Conservation (phyloP, 2,888 invertebrate genomes). For the Coenonympha glycerion region DNA sequence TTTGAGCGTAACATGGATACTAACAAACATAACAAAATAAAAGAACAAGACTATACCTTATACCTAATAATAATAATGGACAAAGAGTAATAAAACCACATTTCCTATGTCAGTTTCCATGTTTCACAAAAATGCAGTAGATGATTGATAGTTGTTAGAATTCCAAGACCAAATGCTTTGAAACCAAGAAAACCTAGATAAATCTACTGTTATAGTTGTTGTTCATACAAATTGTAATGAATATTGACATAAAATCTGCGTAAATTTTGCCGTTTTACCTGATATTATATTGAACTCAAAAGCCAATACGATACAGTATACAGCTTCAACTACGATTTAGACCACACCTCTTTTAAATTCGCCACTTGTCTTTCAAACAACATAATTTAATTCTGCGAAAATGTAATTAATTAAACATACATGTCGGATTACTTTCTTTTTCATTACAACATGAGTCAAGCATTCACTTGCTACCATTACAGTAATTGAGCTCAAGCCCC, state of each 20-base stretch:
- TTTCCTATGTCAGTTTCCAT: too few relatives aligned
- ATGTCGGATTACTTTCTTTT: conserved; percentile 19
- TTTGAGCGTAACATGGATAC: too few relatives aligned
- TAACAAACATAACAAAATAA: too few relatives aligned
- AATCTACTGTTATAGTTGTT: too few relatives aligned
- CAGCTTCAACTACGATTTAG: not conserved
- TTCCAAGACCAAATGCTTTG: not conserved
- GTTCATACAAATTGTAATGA: not conserved
- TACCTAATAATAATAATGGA: too few relatives aligned
- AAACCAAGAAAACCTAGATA: not conserved
- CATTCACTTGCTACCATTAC: conserved; percentile 25
- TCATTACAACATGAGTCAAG: conserved; percentile 14
- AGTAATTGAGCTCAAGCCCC: conserved; percentile 17
- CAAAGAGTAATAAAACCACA: too few relatives aligned
- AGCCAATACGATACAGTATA: conserved; percentile 2
- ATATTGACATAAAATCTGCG: not conserved
- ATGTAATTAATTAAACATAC: not conserved
- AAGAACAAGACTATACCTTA: too few relatives aligned
- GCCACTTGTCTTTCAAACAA: conserved; percentile 1
- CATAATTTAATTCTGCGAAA: not conserved
- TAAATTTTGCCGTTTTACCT: not conserved
- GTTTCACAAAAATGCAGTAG: not conserved
- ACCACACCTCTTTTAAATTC: not conserved
- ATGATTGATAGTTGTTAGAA: not conserved
- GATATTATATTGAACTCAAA: not conserved